These are phyloP conservation scores for Nomada hirtipes DNA, from an alignment of 2,888 invertebrate species.

Conservation along the genomic window DNA sequence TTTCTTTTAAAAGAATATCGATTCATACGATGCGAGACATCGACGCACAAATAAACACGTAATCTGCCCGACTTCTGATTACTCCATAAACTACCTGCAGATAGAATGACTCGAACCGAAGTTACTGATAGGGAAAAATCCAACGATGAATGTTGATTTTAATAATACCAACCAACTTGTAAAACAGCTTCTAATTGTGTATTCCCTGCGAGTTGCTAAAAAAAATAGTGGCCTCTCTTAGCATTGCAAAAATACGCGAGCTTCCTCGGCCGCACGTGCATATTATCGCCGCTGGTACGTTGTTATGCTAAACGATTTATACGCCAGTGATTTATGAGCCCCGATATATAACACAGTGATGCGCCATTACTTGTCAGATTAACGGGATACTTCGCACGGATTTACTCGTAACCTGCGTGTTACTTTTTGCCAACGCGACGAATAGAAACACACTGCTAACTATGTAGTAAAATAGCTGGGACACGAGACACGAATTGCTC, in stretches of 20 bases:
- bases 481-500: not conserved
- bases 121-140: no score
- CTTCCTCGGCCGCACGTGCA: slow-evolving; percentile 15
- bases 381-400: slow-evolving; percentile 53
- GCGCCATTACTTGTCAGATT: slow-evolving; percentile 54
- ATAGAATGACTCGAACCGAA: no score
- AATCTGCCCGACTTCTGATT: not conserved
- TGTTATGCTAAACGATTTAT: slow-evolving; percentile 52
- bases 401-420: slow-evolving; percentile 43
- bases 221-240: slow-evolving; percentile 4
- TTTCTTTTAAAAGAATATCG: not conserved
- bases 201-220: not conserved
- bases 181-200: not conserved
- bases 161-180: slow-evolving; percentile 7
- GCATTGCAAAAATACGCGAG: slow-evolving; percentile 8
- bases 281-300: slow-evolving; percentile 35
- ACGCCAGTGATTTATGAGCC: slow-evolving; percentile 31
- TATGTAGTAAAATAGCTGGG: slow-evolving; percentile 15
- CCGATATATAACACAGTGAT: slow-evolving; percentile 35
- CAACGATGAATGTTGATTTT: not conserved
- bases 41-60: no score
- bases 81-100: not conserved
- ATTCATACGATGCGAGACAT: no score
- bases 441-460: slow-evolving; percentile 28
- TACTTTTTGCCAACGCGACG: slow-evolving; percentile 1